phyloP scores from a whole-genome alignment of 2,113 vertebrate species.

The Otocyon megalotis region DNA sequence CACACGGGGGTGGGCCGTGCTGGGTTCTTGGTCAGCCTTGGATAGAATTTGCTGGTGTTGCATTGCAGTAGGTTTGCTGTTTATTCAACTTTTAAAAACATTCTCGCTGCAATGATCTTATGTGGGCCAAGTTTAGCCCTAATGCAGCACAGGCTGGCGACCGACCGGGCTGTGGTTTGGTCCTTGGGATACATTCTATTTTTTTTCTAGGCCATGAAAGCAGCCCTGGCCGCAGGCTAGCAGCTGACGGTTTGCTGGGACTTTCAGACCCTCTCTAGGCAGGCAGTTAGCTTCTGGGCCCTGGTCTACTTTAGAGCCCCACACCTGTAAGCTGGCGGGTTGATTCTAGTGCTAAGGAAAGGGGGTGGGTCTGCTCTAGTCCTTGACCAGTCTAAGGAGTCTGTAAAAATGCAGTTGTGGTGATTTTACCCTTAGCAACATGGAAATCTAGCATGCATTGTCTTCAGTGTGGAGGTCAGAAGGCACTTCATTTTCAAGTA shows the following conservation, averaged over 20 bases:
- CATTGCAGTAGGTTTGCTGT: not conserved
- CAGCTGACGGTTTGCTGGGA: not conserved
- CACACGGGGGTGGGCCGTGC: not conserved
- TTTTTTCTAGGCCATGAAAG: not conserved
- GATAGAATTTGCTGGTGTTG: not conserved
- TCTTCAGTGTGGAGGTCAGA: no score
- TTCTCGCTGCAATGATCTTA: not conserved
- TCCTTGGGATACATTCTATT: rapidly evolving
- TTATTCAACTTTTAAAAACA: not conserved
- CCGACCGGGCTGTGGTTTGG: not conserved
- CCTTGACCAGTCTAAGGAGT: not conserved
- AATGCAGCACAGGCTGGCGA: not conserved
- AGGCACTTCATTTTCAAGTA: not conserved
- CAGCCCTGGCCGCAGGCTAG: not conserved
- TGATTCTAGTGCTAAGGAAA: not conserved
- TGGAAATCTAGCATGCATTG: not conserved
- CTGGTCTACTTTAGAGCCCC: not conserved
- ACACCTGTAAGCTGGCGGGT: not conserved
- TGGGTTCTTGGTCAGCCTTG: rapidly evolving
- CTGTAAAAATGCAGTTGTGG: not conserved
- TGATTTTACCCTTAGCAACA: not conserved
- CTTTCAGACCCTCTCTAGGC: not conserved
- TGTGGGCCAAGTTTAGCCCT: not conserved
- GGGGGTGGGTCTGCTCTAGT: not conserved
- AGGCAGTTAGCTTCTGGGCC: not conserved